These are phyloP conservation scores for Eurystomus glaucurus DNA, from an alignment of 2,797 vertebrate genomes.

Conservation along the genomic window DNA sequence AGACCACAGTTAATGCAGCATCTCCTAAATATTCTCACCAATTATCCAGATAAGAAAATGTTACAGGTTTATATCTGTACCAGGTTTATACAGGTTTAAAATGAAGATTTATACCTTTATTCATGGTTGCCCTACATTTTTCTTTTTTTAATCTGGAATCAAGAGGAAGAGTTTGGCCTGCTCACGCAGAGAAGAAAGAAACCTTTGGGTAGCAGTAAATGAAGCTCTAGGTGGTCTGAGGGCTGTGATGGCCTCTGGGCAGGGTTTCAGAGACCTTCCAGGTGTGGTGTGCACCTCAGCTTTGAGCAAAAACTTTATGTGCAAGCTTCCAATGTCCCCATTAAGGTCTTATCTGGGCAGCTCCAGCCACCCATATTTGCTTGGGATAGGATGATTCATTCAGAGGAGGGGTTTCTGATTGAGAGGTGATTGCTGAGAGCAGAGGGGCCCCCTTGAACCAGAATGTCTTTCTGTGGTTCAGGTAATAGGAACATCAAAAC, in stretches of 20 bases:
- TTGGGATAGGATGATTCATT: fast-evolving
- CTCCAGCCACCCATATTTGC: neutral
- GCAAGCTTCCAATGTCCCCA: neutral
- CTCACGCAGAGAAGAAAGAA: neutral
- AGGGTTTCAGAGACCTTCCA: neutral
- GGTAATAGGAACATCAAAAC: neutral
- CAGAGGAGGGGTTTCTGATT: neutral
- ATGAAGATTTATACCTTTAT: neutral
- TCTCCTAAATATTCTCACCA: neutral
- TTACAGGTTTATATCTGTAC: neutral
- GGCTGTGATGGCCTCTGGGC: neutral
- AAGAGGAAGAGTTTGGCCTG: neutral
- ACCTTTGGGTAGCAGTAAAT: neutral
- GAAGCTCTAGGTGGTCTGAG: neutral
- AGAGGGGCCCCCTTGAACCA: neutral
- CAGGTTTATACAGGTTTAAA: too few species aligned
- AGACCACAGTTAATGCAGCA: neutral
- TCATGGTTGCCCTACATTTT: neutral
- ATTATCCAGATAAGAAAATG: neutral
- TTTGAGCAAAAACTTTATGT: neutral
- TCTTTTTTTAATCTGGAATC: neutral
- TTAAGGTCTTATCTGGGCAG: neutral
- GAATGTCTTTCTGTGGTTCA: neutral
- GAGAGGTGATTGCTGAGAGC: neutral
- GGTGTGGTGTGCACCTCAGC: neutral